Evolutionary conservation across 2,888 invertebrate genomes (phyloP).

Genomic region (Caenorhabditis wallacei): DNA sequence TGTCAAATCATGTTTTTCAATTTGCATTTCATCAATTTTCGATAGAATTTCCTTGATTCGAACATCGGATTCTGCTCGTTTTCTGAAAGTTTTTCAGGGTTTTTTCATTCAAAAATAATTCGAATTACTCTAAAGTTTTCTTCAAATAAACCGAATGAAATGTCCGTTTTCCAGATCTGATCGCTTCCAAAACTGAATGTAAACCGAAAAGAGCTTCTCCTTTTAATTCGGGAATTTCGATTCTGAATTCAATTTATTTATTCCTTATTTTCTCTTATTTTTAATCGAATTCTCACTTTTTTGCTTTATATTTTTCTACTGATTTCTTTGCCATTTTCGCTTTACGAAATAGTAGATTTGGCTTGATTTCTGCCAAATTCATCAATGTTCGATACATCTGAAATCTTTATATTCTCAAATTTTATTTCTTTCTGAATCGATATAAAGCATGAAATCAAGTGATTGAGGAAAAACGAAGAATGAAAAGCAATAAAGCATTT

Average conservation of each 20-base stretch:
- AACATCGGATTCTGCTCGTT: conserved; percentile 46
- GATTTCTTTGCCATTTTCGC: conserved; percentile 68
- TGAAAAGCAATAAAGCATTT: conserved; percentile 10
- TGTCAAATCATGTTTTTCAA: conserved; percentile 42
- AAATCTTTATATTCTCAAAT: background rate
- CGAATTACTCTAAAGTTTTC: conserved; percentile 47
- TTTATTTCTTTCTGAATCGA: background rate
- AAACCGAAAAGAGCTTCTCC: conserved; percentile 72
- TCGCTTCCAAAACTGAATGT: conserved; percentile 67
- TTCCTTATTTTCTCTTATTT: background rate
- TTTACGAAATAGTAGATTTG: conserved; percentile 68
- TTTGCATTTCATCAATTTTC: conserved; percentile 22
- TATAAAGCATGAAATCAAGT: background rate
- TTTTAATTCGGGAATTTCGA: conserved; percentile 53
- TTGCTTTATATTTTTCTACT: conserved; percentile 60
- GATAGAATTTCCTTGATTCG: conserved; percentile 60
- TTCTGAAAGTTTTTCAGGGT: conserved; percentile 36
- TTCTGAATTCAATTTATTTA: conserved; percentile 44
- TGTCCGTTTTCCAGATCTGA: conserved; percentile 58
- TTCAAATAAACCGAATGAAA: conserved; percentile 64
- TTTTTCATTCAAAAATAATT: background rate
- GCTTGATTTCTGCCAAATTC: conserved; percentile 42
- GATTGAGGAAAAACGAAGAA: background rate
- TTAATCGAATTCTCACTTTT: conserved; percentile 51
- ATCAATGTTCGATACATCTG: conserved; percentile 15